A percentile compares a stretch with the other conserved stretches of the same genome.
phyloP scores from a whole-genome alignment of 2,797 vertebrate species.

The Diglossa cyanea region DNA sequence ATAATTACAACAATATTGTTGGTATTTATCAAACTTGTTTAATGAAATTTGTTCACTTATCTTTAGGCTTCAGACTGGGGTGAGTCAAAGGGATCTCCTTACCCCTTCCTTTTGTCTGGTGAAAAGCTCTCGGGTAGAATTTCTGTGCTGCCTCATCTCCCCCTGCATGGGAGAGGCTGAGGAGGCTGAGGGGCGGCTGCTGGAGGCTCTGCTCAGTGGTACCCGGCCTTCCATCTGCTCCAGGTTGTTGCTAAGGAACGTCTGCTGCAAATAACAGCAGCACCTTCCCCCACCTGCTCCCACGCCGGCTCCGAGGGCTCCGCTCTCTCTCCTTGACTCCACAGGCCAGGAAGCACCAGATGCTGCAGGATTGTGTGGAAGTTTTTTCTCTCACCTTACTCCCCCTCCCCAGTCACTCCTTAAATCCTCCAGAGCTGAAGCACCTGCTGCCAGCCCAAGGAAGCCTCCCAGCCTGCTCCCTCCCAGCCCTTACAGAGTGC shows the following conservation, averaged over 20 bases:
- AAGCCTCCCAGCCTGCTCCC: neutral
- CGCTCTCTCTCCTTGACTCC: neutral
- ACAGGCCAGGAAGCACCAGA: neutral
- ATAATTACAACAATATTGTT: neutral
- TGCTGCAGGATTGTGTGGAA: neutral
- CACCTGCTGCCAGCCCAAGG: neutral
- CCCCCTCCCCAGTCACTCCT: neutral
- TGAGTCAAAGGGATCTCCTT: neutral
- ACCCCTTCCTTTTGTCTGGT: neutral
- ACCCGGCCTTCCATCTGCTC: neutral
- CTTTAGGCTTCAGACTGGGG: neutral
- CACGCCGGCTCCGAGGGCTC: neutral
- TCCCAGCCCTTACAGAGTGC: neutral
- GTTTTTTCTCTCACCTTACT: neutral
- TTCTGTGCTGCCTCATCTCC: neutral
- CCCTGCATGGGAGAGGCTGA: neutral
- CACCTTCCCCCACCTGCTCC: conserved; percentile 14
- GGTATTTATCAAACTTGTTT: neutral
- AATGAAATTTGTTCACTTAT: neutral
- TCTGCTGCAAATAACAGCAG: conserved; percentile 12
- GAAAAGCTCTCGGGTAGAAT: neutral
- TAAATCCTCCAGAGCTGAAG: neutral
- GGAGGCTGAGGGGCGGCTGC: neutral
- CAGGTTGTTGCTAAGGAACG: conserved; percentile 56
- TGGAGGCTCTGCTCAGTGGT: neutral